Conservation (phyloP, 2,797 vertebrate species). For the Gephyroberyx darwinii region DNA sequence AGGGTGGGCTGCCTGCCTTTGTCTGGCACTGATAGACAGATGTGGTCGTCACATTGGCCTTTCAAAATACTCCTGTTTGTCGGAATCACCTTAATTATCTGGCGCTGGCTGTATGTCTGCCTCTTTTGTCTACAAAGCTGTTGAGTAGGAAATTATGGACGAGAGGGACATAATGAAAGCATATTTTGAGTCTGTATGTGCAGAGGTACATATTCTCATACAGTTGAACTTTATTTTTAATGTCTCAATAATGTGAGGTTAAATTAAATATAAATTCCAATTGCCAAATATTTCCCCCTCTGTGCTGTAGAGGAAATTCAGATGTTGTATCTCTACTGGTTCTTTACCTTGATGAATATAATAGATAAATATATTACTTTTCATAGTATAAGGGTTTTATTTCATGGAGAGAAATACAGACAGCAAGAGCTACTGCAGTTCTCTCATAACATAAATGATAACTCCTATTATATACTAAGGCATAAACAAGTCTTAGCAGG, state of each 20-base stretch:
- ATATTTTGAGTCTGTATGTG: constrained; percentile 10
- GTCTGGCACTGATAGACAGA: not conserved
- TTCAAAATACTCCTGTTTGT: constrained; percentile 13
- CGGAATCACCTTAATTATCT: constrained; percentile 18
- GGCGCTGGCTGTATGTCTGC: constrained; percentile 6
- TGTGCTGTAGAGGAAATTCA: not conserved
- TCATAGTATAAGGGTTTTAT: too few relatives aligned
- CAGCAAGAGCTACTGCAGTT: too few relatives aligned
- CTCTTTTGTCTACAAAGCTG: constrained; percentile 24
- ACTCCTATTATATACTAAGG: too few relatives aligned
- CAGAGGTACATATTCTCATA: constrained; percentile 4
- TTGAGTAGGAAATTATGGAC: constrained; percentile 26
- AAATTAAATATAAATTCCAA: not conserved
- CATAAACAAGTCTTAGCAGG: too few relatives aligned
- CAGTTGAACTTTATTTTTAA: constrained; percentile 13
- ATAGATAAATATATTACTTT: too few relatives aligned
- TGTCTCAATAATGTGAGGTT: not conserved
- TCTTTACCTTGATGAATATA: too few relatives aligned
- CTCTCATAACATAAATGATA: too few relatives aligned
- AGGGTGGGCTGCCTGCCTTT: not conserved
- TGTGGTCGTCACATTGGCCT: constrained; percentile 2
- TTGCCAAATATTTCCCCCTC: not conserved
- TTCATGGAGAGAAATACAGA: too few relatives aligned
- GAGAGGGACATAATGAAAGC: constrained; percentile 35
- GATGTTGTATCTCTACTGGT: too few relatives aligned